Base-by-base conservation (phyloP, 2,888 invertebrate species). In the Poecilus cupreus region DNA sequence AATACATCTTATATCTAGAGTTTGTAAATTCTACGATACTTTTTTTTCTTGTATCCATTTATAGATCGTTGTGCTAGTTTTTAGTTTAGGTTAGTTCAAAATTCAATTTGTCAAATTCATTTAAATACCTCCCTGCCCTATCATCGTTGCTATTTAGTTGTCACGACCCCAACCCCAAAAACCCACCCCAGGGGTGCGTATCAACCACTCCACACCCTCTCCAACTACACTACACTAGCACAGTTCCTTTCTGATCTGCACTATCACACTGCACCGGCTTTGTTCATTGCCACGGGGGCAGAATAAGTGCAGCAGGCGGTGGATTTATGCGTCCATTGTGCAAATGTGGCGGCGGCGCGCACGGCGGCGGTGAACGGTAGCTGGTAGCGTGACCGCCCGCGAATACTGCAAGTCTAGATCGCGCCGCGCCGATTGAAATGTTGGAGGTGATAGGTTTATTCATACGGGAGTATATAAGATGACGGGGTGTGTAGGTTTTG, bases 241-340 rank as follows among this genome's bases (percentile, higher is more conserved):
- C 32, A 5, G 10, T 43, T 43, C 43, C 13, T 43, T 51, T 51
- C 51, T 51, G 51, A 46, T 46, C 13, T 46, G 1, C 54, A 54
- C 54, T 46, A 46, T 20, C 60, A 60, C n/a, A 26, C 2, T 37
- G 26, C 49, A 18, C 20, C 20, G 2, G 13, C 49, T 18, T 76
- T 75, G 75, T 75, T 75, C 75, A 18, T 22, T n/a, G 26, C 26
- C 49, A 75, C 11, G 54, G n/a, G 68, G 68, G 68, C 68, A 68
- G 54, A 75, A 75, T 75, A 75, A 75, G 32, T 75, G 54, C 51
- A 49, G 43, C 49, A 43, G 8, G 16, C 49, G 75, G n/a, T 51
- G 20, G 75, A 75, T 75, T 49, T 51, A 75, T 75, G 51, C 16
- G 18, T 49, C 8, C 54, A 75, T 75, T 75, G 75, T 75, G 26